A percentile compares a stretch with the other conserved stretches of the same genome.
These are phyloP conservation scores for Patiria miniata DNA, from an alignment of 35 echinoderm and acorn worm species.

Conservation along the genomic window DNA sequence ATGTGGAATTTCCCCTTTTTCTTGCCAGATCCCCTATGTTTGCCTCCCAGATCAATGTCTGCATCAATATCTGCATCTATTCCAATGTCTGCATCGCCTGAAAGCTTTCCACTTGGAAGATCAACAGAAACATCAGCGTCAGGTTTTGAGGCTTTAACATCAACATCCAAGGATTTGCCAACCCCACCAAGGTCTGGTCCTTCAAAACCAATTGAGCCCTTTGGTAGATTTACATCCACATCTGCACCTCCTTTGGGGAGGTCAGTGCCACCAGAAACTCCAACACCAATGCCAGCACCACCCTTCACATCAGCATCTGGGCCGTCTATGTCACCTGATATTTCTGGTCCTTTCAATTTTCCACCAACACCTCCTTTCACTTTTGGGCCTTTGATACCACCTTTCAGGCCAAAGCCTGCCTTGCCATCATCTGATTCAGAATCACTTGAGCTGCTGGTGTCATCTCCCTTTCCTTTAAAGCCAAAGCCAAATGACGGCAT, in stretches of 20 bases:
- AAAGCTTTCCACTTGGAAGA: conserved; percentile 34
- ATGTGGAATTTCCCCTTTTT: conserved; percentile 34
- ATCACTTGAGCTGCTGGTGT: conserved; percentile 20
- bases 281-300: conserved; percentile 52
- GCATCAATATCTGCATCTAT: conserved; percentile 8
- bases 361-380: conserved; percentile 59
- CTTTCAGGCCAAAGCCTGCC: conserved; percentile 29
- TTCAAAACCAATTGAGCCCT: background rate
- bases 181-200: conserved; percentile 32
- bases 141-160: conserved; percentile 41
- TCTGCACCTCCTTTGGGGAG: conserved; percentile 28
- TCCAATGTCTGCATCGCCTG: conserved; percentile 15
- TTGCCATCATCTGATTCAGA: conserved; percentile 42
- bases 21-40: conserved; percentile 45
- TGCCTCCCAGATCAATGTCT: conserved; percentile 50
- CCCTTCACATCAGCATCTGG: conserved; percentile 74
- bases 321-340: conserved; percentile 33
- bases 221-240: conserved; percentile 30
- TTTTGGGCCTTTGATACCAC: conserved; percentile 42
- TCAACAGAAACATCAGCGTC: conserved; percentile 58
- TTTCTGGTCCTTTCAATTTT: conserved; percentile 32
- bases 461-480: background rate
- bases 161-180: conserved; percentile 44
- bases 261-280: conserved; percentile 50
- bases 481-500: conserved; percentile 52